A percentile compares a stretch with the other conserved stretches of the same genome.
These are phyloP conservation scores for Phylloscopus whistleri DNA, from an alignment of 2,113 vertebrate genomes.

Conservation along the genomic window DNA sequence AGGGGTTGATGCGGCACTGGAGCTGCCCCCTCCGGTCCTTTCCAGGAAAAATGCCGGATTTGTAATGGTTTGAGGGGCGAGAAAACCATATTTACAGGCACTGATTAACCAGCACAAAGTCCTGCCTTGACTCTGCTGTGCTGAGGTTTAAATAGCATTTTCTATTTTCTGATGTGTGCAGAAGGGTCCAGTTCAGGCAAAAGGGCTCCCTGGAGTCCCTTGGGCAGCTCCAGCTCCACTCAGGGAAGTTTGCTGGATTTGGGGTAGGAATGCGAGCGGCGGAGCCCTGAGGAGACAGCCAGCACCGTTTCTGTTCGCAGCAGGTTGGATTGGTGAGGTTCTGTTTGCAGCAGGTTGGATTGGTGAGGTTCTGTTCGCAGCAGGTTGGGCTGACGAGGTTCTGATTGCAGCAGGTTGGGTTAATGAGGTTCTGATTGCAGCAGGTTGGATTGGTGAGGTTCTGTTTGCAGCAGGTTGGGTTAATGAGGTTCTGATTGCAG, in stretches of 20 bases:
- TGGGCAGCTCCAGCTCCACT: not conserved
- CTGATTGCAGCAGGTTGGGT: not conserved
- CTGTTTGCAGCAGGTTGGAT: not conserved
- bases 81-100: not conserved
- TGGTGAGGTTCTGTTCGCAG: not conserved
- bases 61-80: not conserved
- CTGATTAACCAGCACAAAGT: not conserved
- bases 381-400: too few relatives aligned
- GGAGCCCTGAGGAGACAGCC: not conserved
- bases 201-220: not conserved
- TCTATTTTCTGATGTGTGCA: not conserved
- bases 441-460: not conserved
- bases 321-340: not conserved
- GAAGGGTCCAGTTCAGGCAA: not conserved
- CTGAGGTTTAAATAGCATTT: not conserved
- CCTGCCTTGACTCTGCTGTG: not conserved
- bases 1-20: not conserved
- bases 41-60: not conserved
- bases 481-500: not conserved
- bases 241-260: not conserved
- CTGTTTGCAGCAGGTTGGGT: not conserved
- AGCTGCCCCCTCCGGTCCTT: not conserved
- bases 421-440: too few relatives aligned
- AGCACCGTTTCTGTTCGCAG: rapidly evolving
- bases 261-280: rapidly evolving